Base-by-base conservation (phyloP, 2,888 invertebrate species). In the Willowsia nigromaculata region DNA sequence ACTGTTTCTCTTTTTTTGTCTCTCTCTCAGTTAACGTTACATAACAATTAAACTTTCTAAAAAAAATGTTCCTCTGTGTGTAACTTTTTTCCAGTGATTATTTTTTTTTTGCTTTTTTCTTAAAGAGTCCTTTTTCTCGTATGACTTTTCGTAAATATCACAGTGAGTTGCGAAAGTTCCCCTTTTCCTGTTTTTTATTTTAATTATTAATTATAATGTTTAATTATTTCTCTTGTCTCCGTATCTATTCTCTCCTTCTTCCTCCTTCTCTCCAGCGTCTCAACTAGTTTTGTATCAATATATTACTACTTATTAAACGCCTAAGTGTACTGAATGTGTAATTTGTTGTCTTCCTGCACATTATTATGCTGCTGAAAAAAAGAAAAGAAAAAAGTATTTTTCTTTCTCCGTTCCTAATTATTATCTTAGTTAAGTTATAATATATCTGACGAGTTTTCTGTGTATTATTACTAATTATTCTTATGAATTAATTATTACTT, bases 71-170 rank as follows among this genome's bases (percentile, higher is more conserved):
- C 43, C 37, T 65, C 27, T 47, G 5, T 74, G 74, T 74, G 74
- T 74, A 74, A 74, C 74, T 74, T 74, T 74, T 88, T 90, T 90
- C 85, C 90, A 88, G 88, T 82, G 85, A 82, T 37, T 27, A 76
- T 50, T 84, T 68, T 76, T 74, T 87, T 76, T 87, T 53, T n/a
- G n/a, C n/a, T n/a, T n/a, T n/a, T n/a, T n/a, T n/a, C n/a, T n/a
- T n/a, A n/a, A 84, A 88, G 90, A 90, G 90, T 90, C 90, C 90
- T 88, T 85, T 90, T 85, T 90, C 90, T 90, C 91, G 90, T 90
- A 88, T 91, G 91, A 91, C 91, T 91, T 91, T 91, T 91, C 90
- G 90, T 90, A 90, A 91, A 90, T 91, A 91, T 91, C 91, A 91
- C 91, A 91, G 91, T 90, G 89, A 91, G 91, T 91, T 91, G 91